Evolutionary conservation across 1,140 invertebrate species (phyloP).

Genomic region (Venustaconcha ellipsiformis): DNA sequence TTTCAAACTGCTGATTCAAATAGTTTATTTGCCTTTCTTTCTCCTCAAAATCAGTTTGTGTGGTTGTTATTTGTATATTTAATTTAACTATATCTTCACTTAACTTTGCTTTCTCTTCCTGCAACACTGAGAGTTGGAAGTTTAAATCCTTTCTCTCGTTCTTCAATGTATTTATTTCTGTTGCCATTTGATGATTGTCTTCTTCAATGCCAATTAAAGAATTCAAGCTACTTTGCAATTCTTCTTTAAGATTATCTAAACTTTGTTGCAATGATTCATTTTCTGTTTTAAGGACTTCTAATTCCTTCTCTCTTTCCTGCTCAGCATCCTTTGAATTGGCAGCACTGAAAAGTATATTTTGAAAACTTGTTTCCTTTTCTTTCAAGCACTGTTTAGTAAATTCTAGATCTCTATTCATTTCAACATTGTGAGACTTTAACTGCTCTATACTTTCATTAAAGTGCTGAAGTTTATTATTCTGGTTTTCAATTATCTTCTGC

Average conservation of each 20-base stretch:
- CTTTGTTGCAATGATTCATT: neutral
- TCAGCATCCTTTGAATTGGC: neutral
- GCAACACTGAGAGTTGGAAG: too few relatives aligned
- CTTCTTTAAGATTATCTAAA: neutral
- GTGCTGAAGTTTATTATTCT: too few relatives aligned
- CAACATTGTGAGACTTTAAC: too few relatives aligned
- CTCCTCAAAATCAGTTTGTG: constrained; percentile 9
- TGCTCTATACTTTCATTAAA: too few relatives aligned
- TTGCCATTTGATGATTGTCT: neutral
- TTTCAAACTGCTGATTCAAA: too few relatives aligned
- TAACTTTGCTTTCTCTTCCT: too few relatives aligned
- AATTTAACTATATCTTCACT: neutral
- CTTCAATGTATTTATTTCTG: neutral
- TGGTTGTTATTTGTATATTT: constrained; percentile 4
- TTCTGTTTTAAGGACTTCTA: neutral
- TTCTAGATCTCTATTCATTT: too few relatives aligned
- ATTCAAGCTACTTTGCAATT: neutral
- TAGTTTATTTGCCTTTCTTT: constrained; percentile 15
- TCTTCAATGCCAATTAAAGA: neutral
- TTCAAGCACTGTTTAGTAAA: too few relatives aligned
- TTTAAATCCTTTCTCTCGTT: constrained; percentile 6
- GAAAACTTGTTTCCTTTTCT: neutral
- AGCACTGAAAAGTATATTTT: neutral
- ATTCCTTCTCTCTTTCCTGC: neutral
- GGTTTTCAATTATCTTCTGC: too few relatives aligned